Base-by-base conservation (phyloP, 2,797 vertebrate genomes). In the Linurgus olivaceus region DNA sequence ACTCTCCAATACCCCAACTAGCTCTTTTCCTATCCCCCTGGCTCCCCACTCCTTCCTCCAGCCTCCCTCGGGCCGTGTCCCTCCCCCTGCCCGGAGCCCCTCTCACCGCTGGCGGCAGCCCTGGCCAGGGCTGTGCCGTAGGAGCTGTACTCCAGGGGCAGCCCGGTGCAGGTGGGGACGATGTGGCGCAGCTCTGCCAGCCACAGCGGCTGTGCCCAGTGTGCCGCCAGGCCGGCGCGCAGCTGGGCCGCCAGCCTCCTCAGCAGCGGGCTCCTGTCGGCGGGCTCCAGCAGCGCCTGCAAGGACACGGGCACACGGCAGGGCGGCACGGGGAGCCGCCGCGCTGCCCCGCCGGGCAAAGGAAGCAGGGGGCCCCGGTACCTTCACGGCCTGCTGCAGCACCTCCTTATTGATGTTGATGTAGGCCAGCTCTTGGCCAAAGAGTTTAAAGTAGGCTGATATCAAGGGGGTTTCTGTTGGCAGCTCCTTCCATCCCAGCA, bases 371-470 rank as follows among this genome's bases (percentile, higher is more conserved):
- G 11, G 6, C 19, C 17, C 42, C 19, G 26, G 33, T 97, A 99
- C 99, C 97, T 88, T 97, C n/a, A 98, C 19, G 52, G 97, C 65
- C 25, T 73, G 96, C 7, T 97, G 94, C 59, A 99, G 73, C 9
- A 95, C 58, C 7, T 98, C 98, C 96, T 98, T 98, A 29, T 96
- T 97, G 44, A 99, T 38, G 67, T 97, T 97, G 57, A 93, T 21
- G 26, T 96, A 99, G 83, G 97, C 96, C 61, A 98, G 67, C 95
- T 99, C 98, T 96, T 99, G 98, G 79, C 98, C 98, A 68, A 97
- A 97, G 12, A 95, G 4, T 21, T 98, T 98, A 20, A 97, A 11
- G 86, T 97, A 98, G 66, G 92, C 91, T 72, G 98, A 98, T 19
- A 98, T 18, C 35, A 98, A 33, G 4, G 98, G 95, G 19, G 95